Percentiles rank a stretch among this genome's conserved stretches.
Evolutionary conservation across 1,140 invertebrate genomes (phyloP).

Genomic region (Hirudo medicinalis): DNA sequence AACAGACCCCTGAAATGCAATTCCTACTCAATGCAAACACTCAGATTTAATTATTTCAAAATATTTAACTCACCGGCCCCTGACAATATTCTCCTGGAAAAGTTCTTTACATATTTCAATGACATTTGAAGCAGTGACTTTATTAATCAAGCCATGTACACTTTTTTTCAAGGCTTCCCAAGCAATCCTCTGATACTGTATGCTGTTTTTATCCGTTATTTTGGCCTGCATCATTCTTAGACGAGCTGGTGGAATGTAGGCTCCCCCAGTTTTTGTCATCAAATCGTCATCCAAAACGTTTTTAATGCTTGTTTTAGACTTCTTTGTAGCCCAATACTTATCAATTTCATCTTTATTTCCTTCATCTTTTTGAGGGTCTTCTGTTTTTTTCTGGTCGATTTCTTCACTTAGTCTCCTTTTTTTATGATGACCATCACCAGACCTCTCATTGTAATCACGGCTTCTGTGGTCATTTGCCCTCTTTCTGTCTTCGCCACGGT

Average conservation of each 20-base stretch:
- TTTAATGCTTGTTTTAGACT: no score
- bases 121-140: constrained; percentile 91
- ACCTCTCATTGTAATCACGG: constrained; percentile 11
- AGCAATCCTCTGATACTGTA: constrained; percentile 83
- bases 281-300: constrained; percentile 37
- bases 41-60: not conserved
- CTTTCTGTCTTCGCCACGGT: not conserved
- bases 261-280: constrained; percentile 77
- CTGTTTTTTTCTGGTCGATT: constrained; percentile 9
- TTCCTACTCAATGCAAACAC: no score
- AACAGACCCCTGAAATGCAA: constrained; percentile 54
- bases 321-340: not conserved
- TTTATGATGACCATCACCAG: constrained; percentile 18
- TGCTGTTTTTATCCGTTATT: constrained; percentile 44
- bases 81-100: constrained; percentile 83
- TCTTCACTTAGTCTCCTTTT: constrained; percentile 12
- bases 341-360: constrained; percentile 21
- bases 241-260: constrained; percentile 95
- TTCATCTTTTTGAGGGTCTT: constrained; percentile 17
- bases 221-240: constrained; percentile 70
- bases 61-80: constrained; percentile 54
- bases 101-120: constrained; percentile 78
- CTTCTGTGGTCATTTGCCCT: constrained; percentile 13
- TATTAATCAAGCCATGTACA: constrained; percentile 96
- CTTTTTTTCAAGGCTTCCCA: constrained; percentile 99